Evolutionary conservation across 2,888 invertebrate species (phyloP).

Genomic region (Pterostichus madidus): DNA sequence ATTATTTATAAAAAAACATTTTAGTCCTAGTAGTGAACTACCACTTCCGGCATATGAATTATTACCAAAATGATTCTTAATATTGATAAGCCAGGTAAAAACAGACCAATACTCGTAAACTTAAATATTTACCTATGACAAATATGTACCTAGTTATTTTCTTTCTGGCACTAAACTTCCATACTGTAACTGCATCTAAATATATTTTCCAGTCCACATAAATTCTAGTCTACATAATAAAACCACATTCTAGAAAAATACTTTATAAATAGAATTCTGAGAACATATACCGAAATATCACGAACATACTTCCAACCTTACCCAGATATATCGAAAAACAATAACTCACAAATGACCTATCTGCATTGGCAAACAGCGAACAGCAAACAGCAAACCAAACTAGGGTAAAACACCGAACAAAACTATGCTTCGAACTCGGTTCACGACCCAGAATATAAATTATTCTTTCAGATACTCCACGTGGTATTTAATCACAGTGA

Average conservation of each 20-base stretch:
- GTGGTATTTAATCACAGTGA: slow-evolving; percentile 43
- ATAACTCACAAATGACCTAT: slow-evolving; percentile 44
- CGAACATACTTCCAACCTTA: slow-evolving; percentile 15
- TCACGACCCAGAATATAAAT: slow-evolving; percentile 35
- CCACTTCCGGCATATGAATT: too few species aligned
- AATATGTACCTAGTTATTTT: too few species aligned
- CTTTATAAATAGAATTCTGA: slow-evolving; percentile 23
- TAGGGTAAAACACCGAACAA: slow-evolving; percentile 14
- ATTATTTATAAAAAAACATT: too few species aligned
- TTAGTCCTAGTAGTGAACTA: too few species aligned
- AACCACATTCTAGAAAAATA: slow-evolving; percentile 30
- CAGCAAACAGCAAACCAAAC: too few species aligned
- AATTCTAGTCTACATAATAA: slow-evolving; percentile 7
- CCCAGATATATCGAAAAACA: slow-evolving; percentile 28
- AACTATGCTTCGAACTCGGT: not conserved
- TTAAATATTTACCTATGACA: too few species aligned
- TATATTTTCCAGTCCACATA: slow-evolving; percentile 5
- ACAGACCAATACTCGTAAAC: too few species aligned
- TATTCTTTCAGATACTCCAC: slow-evolving; percentile 43
- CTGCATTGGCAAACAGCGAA: slow-evolving; percentile 34
- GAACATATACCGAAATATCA: slow-evolving; percentile 24
- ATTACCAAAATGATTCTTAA: too few species aligned
- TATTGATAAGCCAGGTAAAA: too few species aligned
- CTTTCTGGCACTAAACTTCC: too few species aligned
- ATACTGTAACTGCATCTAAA: too few species aligned